Evolutionary conservation across 2,888 invertebrate genomes (phyloP), one percentile per base, ranked within the genome.

Genomic region (Tricholauxania praeusta): DNA sequence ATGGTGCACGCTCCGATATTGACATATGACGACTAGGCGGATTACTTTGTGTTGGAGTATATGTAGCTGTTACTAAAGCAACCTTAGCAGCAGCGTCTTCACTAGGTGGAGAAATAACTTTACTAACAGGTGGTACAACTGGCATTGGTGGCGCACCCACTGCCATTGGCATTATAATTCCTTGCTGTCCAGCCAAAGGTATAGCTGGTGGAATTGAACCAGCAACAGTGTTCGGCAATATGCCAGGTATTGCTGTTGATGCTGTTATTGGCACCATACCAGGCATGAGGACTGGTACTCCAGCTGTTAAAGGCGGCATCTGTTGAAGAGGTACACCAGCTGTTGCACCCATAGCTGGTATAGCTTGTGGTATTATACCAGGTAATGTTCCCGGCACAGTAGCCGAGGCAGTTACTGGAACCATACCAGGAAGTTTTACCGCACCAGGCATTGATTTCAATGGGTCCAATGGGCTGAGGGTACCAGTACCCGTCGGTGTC

Each of bases 1-100:
- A 91, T 32, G 90, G 90, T 19, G 90, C 88, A 77, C 90, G 88
- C 76, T 91, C 91, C 79, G 89, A 86, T 74, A 88, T 84, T 62
- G 88, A 87, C 84, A 86, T 86, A 76, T 86, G 82, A 32, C 87
- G 85, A 79, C 85, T 87, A 77, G 87, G 85, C 81, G 87, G 86
- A 79, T 88, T 86, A 77, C 88, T 87, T 71, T 85, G 82, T 69
- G 86, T 85, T 77, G 86, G 85, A 68, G 86, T 85, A 63, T 83
- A 83, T 69, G 82, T 82, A 66, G 82, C 82, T 72, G 84, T 81
- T 60, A 81, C 77, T 73, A 77, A 75, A 47, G 78, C 67, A n/a
- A 77, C 74, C 53, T 76, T 72, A 39, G 71, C 48, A 14, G 75
- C 78, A 71, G 76, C 80, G 10, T 39, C 39, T 39, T 10, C 39